These are phyloP conservation scores for Gymnobelideus leadbeateri DNA, from an alignment of 2,113 vertebrate species.

Conservation along the genomic window DNA sequence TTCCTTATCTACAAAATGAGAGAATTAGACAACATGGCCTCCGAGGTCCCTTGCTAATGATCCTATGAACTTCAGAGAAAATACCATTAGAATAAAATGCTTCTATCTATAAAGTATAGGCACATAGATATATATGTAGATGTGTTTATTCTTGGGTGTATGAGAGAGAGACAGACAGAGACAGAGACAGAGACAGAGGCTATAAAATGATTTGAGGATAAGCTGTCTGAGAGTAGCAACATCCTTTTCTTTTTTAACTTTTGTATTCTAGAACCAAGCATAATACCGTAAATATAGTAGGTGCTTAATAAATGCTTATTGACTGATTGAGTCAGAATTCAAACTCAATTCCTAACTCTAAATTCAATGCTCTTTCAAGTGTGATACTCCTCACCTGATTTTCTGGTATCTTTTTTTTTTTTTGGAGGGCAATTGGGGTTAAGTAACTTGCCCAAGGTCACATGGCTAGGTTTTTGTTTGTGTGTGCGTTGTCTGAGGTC, in stretches of 20 bases:
- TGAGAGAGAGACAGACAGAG: neutral
- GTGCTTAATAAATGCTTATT: neutral
- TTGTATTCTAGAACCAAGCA: neutral
- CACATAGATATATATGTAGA: neutral
- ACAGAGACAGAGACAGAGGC: neutral
- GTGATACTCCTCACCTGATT: neutral
- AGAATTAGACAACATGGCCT: neutral
- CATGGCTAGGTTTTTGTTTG: no score
- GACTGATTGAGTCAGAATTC: neutral
- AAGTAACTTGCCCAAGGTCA: no score
- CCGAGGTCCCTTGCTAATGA: neutral
- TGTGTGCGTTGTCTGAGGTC: no score
- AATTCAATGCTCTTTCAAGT: neutral
- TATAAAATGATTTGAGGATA: neutral
- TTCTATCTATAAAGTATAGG: neutral
- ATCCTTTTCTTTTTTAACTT: neutral
- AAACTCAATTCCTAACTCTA: neutral
- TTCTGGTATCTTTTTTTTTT: no score
- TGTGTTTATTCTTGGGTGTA: neutral
- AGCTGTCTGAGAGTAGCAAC: neutral
- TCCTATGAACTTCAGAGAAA: neutral
- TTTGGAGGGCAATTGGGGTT: no score
- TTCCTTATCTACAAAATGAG: neutral
- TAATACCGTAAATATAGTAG: neutral
- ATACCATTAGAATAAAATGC: neutral